Conservation (phyloP, 2,797 vertebrate species). For the Epinephelus awoara region DNA sequence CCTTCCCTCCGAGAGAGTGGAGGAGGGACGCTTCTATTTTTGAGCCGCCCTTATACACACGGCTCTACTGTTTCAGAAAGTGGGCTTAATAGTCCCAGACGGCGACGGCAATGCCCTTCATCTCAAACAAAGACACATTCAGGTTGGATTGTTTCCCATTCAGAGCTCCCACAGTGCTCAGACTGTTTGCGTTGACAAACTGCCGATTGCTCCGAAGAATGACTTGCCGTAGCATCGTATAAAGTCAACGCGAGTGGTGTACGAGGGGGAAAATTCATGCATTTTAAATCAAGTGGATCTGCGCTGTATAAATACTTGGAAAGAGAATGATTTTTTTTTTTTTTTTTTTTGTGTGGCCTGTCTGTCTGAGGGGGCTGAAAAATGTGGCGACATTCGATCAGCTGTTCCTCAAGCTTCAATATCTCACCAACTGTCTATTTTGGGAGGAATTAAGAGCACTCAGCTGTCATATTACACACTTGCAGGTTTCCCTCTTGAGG, state of each 20-base stretch:
- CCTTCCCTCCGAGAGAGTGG: conserved; percentile 41
- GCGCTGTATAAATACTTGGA: conserved; percentile 38
- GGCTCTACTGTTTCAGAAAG: conserved; percentile 87
- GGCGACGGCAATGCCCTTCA: conserved; percentile 84
- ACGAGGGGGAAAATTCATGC: conserved; percentile 46
- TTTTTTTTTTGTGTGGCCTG: not conserved
- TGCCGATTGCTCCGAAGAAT: conserved; percentile 57
- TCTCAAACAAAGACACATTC: conserved; percentile 89
- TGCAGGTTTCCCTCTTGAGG: conserved; percentile 20
- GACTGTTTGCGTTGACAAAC: conserved; percentile 75
- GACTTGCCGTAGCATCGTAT: conserved; percentile 1
- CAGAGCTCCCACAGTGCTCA: conserved; percentile 61
- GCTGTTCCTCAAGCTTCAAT: conserved; percentile 18
- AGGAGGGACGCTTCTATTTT: conserved; percentile 81
- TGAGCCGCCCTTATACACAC: conserved; percentile 79
- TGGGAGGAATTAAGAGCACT: conserved; percentile 6
- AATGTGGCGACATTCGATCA: conserved; percentile 10
- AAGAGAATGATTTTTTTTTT: conserved; percentile 7
- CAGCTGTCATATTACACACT: conserved; percentile 24
- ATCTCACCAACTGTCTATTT: conserved; percentile 18
- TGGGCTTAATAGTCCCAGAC: conserved; percentile 89
- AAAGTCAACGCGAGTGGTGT: conserved; percentile 30
- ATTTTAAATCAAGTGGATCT: conserved; percentile 69
- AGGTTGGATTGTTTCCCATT: conserved; percentile 83
- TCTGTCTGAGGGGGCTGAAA: not conserved